A percentile compares a stretch with the other conserved stretches of the same genome.
phyloP scores from a whole-genome alignment of 2,113 vertebrate genomes.

The Himantopus leucocephalus region DNA sequence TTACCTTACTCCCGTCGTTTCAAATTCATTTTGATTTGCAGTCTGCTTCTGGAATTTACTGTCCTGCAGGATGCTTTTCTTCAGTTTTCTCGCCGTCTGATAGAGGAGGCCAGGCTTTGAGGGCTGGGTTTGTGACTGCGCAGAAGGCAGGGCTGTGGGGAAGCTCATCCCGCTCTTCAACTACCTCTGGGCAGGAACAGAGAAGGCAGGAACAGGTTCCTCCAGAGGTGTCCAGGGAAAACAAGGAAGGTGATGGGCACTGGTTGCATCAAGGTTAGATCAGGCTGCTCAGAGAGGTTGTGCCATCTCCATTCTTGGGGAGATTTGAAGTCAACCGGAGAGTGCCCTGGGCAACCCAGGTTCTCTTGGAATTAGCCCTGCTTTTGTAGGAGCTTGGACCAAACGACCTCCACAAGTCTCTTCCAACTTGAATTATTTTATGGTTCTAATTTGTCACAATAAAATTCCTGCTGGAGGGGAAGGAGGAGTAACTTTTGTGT shows the following conservation, averaged over 20 bases:
- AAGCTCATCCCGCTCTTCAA: not conserved
- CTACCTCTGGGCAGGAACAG: not conserved
- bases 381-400: not conserved
- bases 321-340: not conserved
- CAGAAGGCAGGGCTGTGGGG: not conserved
- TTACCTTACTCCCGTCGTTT: not conserved
- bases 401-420: rapidly evolving
- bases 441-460: not conserved
- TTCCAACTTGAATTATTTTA: not conserved
- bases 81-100: not conserved
- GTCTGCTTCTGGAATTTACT: not conserved
- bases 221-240: not conserved
- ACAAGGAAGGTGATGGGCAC: not conserved
- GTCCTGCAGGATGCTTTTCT: not conserved
- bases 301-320: not conserved
- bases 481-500: not conserved
- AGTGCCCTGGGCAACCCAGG: not conserved
- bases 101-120: not conserved
- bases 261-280: too few species aligned
- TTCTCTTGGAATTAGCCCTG: not conserved
- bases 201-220: not conserved
- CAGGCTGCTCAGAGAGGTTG: not conserved
- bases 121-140: not conserved
- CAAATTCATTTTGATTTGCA: not conserved
- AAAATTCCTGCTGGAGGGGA: not conserved